Evolutionary conservation across 1,140 invertebrate species (phyloP), one percentile per base, ranked within the genome.

Genomic region (Ips nitidus): DNA sequence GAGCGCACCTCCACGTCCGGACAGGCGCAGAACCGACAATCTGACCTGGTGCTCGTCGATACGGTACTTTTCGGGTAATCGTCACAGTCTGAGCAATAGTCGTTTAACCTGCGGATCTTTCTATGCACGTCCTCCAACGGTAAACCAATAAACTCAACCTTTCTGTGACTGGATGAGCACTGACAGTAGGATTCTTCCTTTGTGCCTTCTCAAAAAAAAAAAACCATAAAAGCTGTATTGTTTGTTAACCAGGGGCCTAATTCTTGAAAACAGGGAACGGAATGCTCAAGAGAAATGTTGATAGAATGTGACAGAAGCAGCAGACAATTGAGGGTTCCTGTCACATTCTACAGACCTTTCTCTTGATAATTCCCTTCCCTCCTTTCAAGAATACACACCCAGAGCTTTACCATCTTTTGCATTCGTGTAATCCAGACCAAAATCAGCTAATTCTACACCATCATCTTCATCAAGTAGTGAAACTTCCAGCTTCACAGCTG

Each of bases 81-180:
- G 41, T 73, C 58, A 2, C 56, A 70, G 47, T 59, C 62, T 52
- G 42, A 41, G 50, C 58, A 64, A 8, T n/a, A 61, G 3, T 52
- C 22, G 4, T 2, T 37, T 52, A 47, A 36, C 2, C 70, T 40
- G 61, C 47, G 43, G 2, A 60, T 42, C 56, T 66, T 55, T 60
- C 63, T 62, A 38, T 66, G 41, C 4, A 52, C 7, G 8, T 63
- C 41, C 36, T 47, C 39, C 7, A 65, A 7, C 36, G 64, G 45
- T 7, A 73, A 22, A 3, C 72, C 69, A 40, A 69, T 60, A 38
- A 74, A 69, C 53, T 74, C 72, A 39, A 71, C 69, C 22, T 50
- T 61, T 47, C 42, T 71, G 4, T 45, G 4, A 52, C 5, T 42
- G 4, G 41, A 62, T 38, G 40, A 1, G 40, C 42, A 58, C 45